Percentiles rank a stretch among this genome's conserved stretches.
phyloP scores from a whole-genome alignment of 2,113 vertebrate species.

The Pandion haliaetus region DNA sequence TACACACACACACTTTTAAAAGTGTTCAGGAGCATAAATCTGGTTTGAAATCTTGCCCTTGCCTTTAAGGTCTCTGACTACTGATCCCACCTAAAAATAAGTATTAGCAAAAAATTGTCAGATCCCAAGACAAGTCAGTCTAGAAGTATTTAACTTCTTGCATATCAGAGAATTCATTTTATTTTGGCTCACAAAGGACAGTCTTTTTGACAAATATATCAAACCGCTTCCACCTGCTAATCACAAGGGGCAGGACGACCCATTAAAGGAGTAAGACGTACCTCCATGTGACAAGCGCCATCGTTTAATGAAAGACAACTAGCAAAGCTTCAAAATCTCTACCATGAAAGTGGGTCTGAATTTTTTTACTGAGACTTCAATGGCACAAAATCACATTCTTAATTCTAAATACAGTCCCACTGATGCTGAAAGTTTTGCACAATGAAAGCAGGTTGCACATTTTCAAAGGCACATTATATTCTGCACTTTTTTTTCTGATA shows the following conservation, averaged over 20 bases:
- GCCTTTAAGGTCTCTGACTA: slow-evolving; percentile 26
- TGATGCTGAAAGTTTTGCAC: background rate
- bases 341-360: background rate
- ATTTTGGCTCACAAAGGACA: slow-evolving; percentile 39
- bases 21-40: slow-evolving; percentile 29
- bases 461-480: background rate
- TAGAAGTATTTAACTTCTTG: slow-evolving; percentile 27
- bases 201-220: slow-evolving; percentile 30
- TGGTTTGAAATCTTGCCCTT: slow-evolving; percentile 4
- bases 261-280: background rate
- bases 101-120: background rate
- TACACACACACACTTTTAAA: background rate
- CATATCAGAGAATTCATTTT: background rate
- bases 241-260: slow-evolving; percentile 20
- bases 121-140: slow-evolving; percentile 2
- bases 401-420: slow-evolving; percentile 1
- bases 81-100: slow-evolving; percentile 11
- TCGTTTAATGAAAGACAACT: slow-evolving; percentile 1
- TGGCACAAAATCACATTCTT: background rate
- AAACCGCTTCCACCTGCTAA: slow-evolving; percentile 22
- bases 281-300: background rate
- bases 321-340: slow-evolving; percentile 25
- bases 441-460: background rate
- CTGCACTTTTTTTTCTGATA: background rate
- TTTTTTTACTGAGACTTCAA: background rate